Conservation (phyloP, 2,113 vertebrate species). For the Phrynosoma blainvillii region DNA sequence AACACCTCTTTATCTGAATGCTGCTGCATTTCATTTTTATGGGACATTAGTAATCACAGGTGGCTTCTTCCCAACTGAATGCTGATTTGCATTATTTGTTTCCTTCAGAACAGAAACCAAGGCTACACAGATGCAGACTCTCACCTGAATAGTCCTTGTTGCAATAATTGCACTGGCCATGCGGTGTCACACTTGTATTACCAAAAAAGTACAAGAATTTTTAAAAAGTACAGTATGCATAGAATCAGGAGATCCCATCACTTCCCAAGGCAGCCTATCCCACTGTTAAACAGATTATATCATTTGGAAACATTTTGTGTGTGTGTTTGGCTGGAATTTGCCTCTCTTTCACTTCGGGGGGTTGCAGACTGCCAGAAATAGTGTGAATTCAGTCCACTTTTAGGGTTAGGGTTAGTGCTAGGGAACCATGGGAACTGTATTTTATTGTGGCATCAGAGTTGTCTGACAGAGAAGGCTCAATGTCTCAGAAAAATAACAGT, state of each 20-base stretch:
- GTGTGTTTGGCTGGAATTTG: not conserved
- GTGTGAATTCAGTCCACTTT: no score
- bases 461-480: no score
- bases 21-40: not conserved
- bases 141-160: not conserved
- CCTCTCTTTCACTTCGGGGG: not conserved
- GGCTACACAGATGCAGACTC: not conserved
- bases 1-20: not conserved
- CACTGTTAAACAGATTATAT: not conserved
- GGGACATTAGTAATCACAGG: not conserved
- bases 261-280: not conserved
- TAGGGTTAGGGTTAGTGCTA: no score
- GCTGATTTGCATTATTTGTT: not conserved
- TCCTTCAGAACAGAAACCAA: not conserved
- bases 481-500: no score
- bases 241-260: not conserved
- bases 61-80: not conserved
- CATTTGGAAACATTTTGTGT: not conserved
- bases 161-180: not conserved
- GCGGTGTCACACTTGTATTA: not conserved
- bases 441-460: no score
- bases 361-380: no score
- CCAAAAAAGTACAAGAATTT: not conserved
- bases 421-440: no score
- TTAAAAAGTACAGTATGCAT: no score